phyloP scores from a whole-genome alignment of 1,140 invertebrate genomes.

The Ooceraea biroi region DNA sequence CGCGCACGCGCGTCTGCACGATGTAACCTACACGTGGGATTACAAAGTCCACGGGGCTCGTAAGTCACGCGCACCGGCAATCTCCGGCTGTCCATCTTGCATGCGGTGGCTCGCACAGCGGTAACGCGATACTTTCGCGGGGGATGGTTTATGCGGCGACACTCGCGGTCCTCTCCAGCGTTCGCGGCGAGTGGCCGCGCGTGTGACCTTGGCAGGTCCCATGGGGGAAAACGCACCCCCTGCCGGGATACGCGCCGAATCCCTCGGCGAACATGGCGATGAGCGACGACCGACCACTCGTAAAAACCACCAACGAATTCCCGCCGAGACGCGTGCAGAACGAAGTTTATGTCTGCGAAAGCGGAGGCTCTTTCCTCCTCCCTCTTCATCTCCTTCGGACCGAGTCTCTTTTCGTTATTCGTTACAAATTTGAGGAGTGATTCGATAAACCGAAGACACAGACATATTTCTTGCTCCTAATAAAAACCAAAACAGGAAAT shows the following conservation, averaged over 20 bases:
- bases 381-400: background rate
- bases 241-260: conserved; percentile 82
- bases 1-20: background rate
- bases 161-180: conserved; percentile 78
- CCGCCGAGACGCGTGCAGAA: conserved; percentile 57
- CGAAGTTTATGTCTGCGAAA: conserved; percentile 59
- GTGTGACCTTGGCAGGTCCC: conserved; percentile 74
- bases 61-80: conserved; percentile 62
- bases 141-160: conserved; percentile 85
- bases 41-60: conserved; percentile 64
- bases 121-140: conserved; percentile 84
- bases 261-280: conserved; percentile 70
- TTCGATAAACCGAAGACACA: background rate
- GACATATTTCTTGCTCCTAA: too few relatives aligned
- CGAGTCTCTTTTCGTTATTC: background rate
- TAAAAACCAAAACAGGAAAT: too few relatives aligned
- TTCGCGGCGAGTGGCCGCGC: conserved; percentile 78
- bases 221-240: conserved; percentile 76
- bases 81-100: conserved; percentile 68
- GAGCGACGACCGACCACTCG: conserved; percentile 72
- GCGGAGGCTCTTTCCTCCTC: background rate
- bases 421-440: too few relatives aligned
- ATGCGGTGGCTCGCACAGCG: conserved; percentile 17
- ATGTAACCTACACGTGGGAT: conserved; percentile 49
- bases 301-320: conserved; percentile 70